These are phyloP conservation scores for Andrena dorsata DNA, from an alignment of 2,888 invertebrate species.

Conservation along the genomic window DNA sequence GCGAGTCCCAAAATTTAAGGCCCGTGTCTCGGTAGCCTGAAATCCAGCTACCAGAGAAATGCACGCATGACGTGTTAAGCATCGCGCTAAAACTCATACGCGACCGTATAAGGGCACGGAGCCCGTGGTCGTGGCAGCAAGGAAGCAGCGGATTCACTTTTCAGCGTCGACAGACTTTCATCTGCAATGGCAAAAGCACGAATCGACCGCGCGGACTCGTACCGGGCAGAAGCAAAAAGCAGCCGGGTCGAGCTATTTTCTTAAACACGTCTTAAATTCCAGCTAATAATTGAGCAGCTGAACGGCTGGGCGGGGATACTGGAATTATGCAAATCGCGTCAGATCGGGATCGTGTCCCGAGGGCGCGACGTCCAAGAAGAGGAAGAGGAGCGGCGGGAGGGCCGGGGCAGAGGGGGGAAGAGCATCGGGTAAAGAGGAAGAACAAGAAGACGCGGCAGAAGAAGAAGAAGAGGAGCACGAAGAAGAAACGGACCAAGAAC, in stretches of 20 bases:
- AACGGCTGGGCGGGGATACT: slow-evolving; percentile 82
- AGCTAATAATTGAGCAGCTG: slow-evolving; percentile 84
- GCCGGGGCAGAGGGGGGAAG: slow-evolving; percentile 55
- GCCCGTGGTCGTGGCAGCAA: slow-evolving; percentile 29
- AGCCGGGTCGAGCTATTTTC: slow-evolving; percentile 80
- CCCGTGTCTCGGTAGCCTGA: not conserved
- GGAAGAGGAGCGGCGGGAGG: slow-evolving; percentile 48
- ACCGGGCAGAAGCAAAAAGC: slow-evolving; percentile 73
- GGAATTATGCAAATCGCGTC: slow-evolving; percentile 84
- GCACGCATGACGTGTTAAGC: slow-evolving; percentile 14
- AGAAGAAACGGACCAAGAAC: slow-evolving; percentile 39
- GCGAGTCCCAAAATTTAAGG: not conserved
- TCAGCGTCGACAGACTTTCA: slow-evolving; percentile 51
- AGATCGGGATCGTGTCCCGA: slow-evolving; percentile 83
- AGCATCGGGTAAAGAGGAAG: slow-evolving; percentile 59
- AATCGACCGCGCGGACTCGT: slow-evolving; percentile 38
- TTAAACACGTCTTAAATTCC: slow-evolving; percentile 84
- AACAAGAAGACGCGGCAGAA: slow-evolving; percentile 39
- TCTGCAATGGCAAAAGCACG: slow-evolving; percentile 10
- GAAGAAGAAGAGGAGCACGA: slow-evolving; percentile 44
- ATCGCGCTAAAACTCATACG: slow-evolving; percentile 1
- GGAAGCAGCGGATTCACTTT: slow-evolving; percentile 60
- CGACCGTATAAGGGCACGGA: slow-evolving; percentile 1
- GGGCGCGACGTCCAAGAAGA: slow-evolving; percentile 78
- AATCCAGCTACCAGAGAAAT: slow-evolving; percentile 11